Percentiles rank a stretch among this genome's conserved stretches.
Conservation (phyloP, 2,113 vertebrate genomes). For the Pelusios castaneus region DNA sequence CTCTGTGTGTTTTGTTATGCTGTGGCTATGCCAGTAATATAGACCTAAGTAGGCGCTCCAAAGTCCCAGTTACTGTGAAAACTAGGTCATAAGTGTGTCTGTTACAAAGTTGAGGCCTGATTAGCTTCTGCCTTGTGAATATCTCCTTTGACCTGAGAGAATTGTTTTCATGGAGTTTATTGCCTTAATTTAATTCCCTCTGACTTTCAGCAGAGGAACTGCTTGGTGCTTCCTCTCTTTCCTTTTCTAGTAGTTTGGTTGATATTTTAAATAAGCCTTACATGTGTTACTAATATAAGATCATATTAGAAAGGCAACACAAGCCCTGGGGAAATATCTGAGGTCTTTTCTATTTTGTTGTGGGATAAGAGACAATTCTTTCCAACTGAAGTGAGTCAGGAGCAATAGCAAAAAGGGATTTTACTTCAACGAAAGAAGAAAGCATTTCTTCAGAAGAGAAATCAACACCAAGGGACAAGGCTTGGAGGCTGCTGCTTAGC, state of each 20-base stretch:
- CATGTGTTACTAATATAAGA: constrained; percentile 62
- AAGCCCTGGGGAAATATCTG: background rate
- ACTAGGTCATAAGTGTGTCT: constrained; percentile 52
- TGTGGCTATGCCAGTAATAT: background rate
- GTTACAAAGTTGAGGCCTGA: constrained; percentile 33
- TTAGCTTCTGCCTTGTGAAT: constrained; percentile 54
- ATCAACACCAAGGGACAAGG: background rate
- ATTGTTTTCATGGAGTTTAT: constrained; percentile 50
- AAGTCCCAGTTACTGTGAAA: constrained; percentile 45
- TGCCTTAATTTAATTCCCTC: constrained; percentile 39
- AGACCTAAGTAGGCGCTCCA: constrained; percentile 16
- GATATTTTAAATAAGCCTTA: constrained; percentile 56
- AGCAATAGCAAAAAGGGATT: background rate
- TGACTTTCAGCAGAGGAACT: constrained; percentile 45
- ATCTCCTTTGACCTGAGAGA: constrained; percentile 36
- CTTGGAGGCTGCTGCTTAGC: background rate
- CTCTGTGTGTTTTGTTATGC: constrained; percentile 22
- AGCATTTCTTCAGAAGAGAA: background rate
- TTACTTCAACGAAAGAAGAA: background rate
- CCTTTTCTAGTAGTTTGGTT: background rate
- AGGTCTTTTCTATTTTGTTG: background rate
- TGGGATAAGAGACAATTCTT: background rate
- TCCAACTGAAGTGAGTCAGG: background rate
- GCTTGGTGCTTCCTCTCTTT: constrained; percentile 8
- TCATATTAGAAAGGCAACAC: background rate